Evolutionary conservation across 2,113 vertebrate species (phyloP).

Genomic region (Mystacornis crossleyi): DNA sequence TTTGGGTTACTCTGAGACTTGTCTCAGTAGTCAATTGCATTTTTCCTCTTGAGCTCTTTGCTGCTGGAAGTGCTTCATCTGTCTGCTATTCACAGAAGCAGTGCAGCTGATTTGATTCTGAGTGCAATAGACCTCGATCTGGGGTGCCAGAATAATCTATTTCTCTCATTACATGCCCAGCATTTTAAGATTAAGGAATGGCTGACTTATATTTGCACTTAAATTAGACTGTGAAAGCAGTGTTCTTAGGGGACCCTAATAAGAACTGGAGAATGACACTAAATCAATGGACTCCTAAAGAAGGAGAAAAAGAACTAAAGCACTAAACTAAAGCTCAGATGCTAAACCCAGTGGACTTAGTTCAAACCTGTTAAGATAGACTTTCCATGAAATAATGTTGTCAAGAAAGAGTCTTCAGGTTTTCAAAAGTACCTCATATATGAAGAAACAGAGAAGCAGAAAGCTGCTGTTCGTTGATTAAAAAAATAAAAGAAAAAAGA

Average conservation of each 20-base stretch:
- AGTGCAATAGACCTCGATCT: neutral
- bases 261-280: neutral
- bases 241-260: neutral
- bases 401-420: neutral
- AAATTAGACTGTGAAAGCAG: neutral
- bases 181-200: constrained; percentile 13
- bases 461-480: neutral
- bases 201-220: neutral
- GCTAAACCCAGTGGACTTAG: neutral
- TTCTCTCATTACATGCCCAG: neutral
- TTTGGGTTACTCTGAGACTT: neutral
- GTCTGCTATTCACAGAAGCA: neutral
- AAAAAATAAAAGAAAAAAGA: no score
- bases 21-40: neutral
- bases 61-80: neutral
- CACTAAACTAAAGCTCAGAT: neutral
- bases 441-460: neutral
- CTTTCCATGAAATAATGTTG: neutral
- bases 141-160: neutral
- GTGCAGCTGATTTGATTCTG: neutral
- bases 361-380: neutral
- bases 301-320: neutral
- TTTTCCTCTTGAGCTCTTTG: neutral
- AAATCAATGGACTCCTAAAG: constrained; percentile 1
- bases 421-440: neutral